These are phyloP conservation scores for Equus quagga DNA, from an alignment of 2,113 vertebrate species.

Conservation along the genomic window DNA sequence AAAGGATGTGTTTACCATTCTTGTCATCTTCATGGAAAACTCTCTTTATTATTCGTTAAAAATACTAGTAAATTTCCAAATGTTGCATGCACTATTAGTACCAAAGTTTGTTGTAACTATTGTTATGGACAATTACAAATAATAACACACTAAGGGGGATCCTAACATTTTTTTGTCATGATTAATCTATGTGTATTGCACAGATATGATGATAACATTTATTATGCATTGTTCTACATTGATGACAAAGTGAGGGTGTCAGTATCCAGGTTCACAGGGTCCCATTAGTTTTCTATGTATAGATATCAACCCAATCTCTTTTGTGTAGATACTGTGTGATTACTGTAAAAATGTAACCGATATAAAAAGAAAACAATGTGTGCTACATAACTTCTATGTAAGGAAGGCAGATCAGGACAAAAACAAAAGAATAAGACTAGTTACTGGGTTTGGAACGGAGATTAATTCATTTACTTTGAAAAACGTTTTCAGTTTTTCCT, in stretches of 20 bases:
- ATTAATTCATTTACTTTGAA: not conserved
- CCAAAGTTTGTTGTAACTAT: not conserved
- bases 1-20: not conserved
- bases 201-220: not conserved
- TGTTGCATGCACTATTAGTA: not conserved
- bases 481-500: not conserved
- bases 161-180: not conserved
- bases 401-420: not conserved
- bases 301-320: not conserved
- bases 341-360: not conserved
- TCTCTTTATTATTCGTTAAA: not conserved
- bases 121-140: not conserved
- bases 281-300: not conserved
- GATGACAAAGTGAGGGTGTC: not conserved
- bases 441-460: not conserved
- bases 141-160: not conserved
- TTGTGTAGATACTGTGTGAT: not conserved
- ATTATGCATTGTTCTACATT: not conserved
- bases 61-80: not conserved
- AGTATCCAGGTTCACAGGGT: not conserved
- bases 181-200: not conserved
- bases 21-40: not conserved
- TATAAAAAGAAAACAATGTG: not conserved
- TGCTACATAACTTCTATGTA: not conserved
- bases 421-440: not conserved